Percentiles rank a stretch among this genome's conserved stretches.
Evolutionary conservation across 2,113 vertebrate species (phyloP).

Genomic region (Ivindomyrus marchei): DNA sequence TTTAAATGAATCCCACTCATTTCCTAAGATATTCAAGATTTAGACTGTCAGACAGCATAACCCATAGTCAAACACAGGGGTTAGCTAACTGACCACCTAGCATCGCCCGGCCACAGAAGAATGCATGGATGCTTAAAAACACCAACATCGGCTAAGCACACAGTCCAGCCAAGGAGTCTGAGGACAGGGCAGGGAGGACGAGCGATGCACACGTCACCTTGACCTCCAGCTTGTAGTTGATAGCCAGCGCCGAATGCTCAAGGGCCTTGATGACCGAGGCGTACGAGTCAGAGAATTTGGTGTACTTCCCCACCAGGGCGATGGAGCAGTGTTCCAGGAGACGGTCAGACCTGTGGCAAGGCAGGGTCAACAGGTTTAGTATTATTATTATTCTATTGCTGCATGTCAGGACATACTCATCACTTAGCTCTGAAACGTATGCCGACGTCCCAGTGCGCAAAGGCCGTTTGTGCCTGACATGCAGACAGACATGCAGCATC

Average conservation of each 20-base stretch:
- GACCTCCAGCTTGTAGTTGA: conserved; percentile 90
- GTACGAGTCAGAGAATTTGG: conserved; percentile 92
- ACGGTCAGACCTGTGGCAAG: conserved; percentile 72
- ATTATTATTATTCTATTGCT: not conserved
- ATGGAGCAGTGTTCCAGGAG: conserved; percentile 83
- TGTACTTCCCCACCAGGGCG: conserved; percentile 93
- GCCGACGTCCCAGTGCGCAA: not conserved
- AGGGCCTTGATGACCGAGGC: conserved; percentile 94
- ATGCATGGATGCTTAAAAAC: not conserved
- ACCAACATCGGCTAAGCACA: not conserved
- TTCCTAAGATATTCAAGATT: not conserved
- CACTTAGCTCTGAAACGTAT: not conserved
- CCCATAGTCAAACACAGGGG: not conserved
- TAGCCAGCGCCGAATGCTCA: conserved; percentile 90
- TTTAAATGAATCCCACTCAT: not conserved
- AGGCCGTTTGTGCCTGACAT: not conserved
- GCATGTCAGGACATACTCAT: not conserved
- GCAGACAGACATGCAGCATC: not conserved
- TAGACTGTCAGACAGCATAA: not conserved
- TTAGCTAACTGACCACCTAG: not conserved
- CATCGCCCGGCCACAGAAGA: not conserved
- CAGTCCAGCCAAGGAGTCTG: not conserved
- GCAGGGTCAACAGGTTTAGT: not conserved
- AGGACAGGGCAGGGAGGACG: not conserved
- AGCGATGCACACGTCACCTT: conserved; percentile 60